Base-by-base conservation (phyloP, 2,113 vertebrate species). In the Petrocephalus zakoni region DNA sequence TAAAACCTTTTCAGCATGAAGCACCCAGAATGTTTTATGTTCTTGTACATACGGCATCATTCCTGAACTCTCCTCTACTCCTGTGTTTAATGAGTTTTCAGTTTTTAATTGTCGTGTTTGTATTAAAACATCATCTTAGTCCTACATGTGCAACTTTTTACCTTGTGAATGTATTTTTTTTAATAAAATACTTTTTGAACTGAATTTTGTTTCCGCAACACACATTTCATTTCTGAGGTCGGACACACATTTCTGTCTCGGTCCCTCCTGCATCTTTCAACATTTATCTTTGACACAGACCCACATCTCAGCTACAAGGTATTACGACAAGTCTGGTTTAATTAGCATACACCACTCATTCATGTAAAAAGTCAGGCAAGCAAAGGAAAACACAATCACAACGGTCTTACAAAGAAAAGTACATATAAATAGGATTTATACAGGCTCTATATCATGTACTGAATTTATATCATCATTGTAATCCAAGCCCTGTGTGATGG, bases 291-390 rank as follows among this genome's bases (percentile, higher is more conserved):
- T 82, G 17, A 4, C 46, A 47, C 22, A 53, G 9, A 53, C 29
- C 22, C 5, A 11, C 21, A 42, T 22, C 47, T 75, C 25, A 75
- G 29, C 49, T 19, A 82, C 17, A 52, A 88, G 29, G 29, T 92
- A 94, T 90, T 92, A 91, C 93, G 90, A 95, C 93, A 94, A 92
- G 91, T 92, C 93, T 90, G 29, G n/a, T 96, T 96, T 95, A 95
- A 95, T 95, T 93, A 94, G 90, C 92, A 96, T 94, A 95, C 94
- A 94, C 90, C 93, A 92, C 88, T 91, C 88, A 88, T 94, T 95
- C 93, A 95, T 95, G 94, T 95, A 95, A 95, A 96, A 95, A 95
- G 90, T 94, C 93, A 91, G 92, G 90, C 90, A 90, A 94, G 94
- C 92, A 88, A 88, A 93, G 93, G 92, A 86, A 94, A 93, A 93